Evolutionary conservation across 2,888 invertebrate genomes (phyloP), one percentile per base, ranked within the genome.

Genomic region (Spilosoma lubricipeda): DNA sequence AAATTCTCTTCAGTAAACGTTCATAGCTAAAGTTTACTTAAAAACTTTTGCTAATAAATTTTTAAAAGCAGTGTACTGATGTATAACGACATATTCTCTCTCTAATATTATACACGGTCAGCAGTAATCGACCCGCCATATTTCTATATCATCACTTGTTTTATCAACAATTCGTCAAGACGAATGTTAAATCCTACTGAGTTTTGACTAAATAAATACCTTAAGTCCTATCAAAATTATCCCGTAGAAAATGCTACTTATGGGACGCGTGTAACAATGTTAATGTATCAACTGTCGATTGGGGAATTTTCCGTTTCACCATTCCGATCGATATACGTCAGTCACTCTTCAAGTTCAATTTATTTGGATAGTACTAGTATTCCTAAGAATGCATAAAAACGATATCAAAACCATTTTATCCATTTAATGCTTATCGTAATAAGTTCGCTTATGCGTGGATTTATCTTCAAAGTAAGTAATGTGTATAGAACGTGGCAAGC

Each of bases 401-500:
- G 70, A 59, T 39, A 39, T 9, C 7, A 39, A 56, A 59, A 39
- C 39, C 59, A 3, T n/a, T 59, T 27, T 42, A 70, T 15, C 59
- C 59, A 59, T 70, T 59, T 39, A 27, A 56, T 27, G 39, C 39
- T 59, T 59, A 59, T 59, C 11, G 59, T 59, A 59, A 27, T 59
- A 59, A n/a, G 23, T n/a, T n/a, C 52, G n/a, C n/a, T 52, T 52
- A n/a, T n/a, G 27, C 13, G 27, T 27, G n/a, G 59, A n/a, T n/a
- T 59, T 69, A 39, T 69, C 69, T 69, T 69, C 56, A 69, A 69
- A 39, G 69, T 36, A 69, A 59, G 59, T 20, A 59, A 70, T 70
- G 56, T 59, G 18, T 39, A 59, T 59, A n/a, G n/a, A n/a, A 59
- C 27, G 27, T 27, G 27, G 59, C 27, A 59, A 9, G 70, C 11